Conservation (phyloP, 2,888 invertebrate genomes). For the Dioctria rufipes region DNA sequence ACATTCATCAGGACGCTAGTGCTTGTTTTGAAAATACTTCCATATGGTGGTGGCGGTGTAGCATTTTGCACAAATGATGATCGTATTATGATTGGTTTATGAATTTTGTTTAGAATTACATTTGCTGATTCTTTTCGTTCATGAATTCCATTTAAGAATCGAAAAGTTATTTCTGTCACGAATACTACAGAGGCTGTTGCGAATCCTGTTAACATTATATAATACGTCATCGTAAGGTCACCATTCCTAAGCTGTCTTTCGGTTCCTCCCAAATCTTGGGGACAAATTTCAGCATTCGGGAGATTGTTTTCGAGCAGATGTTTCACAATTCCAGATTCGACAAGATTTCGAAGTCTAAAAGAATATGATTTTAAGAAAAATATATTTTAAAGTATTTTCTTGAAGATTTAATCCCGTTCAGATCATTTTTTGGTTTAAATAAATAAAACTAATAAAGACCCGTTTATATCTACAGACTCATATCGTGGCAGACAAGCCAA, state of each 20-base stretch:
- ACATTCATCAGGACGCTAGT: conserved; percentile 53
- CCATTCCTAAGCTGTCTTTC: conserved; percentile 83
- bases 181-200: conserved; percentile 78
- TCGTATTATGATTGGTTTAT: neutral
- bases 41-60: conserved; percentile 79
- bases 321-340: conserved; percentile 84
- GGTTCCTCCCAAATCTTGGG: conserved; percentile 84
- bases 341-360: conserved; percentile 78
- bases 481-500: no score
- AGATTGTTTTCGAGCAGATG: conserved; percentile 77
- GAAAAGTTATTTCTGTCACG: conserved; percentile 75
- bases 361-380: neutral
- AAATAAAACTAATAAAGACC: neutral
- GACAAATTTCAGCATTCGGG: conserved; percentile 85
- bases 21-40: conserved; percentile 69
- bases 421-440: neutral
- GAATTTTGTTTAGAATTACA: neutral
- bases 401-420: neutral
- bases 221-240: conserved; percentile 85
- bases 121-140: neutral
- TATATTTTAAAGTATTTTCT: no score
- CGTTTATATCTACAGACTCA: no score
- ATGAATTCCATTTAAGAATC: conserved; percentile 64
- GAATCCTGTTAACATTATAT: conserved; percentile 82
- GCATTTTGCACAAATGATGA: conserved; percentile 60